A percentile compares a stretch with the other conserved stretches of the same genome.
Evolutionary conservation across 1,140 invertebrate genomes (phyloP).

Genomic region (Manduca sexta): DNA sequence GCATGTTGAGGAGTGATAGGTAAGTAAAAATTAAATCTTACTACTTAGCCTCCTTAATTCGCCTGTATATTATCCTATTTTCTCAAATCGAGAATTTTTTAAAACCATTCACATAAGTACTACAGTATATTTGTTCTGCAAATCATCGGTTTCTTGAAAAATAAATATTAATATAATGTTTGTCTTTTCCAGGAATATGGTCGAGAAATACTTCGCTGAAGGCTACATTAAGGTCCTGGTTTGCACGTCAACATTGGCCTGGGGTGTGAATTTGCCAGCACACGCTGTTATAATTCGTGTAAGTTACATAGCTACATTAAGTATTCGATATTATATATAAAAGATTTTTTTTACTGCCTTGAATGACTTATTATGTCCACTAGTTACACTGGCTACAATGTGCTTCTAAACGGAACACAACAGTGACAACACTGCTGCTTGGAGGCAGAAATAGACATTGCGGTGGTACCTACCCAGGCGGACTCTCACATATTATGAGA

Average conservation of each 20-base stretch:
- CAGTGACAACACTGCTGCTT: too few relatives aligned
- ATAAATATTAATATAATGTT: background rate
- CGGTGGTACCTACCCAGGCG: too few relatives aligned
- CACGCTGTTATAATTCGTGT: constrained; percentile 97
- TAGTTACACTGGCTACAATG: too few relatives aligned
- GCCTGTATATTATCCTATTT: background rate
- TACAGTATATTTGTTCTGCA: too few relatives aligned
- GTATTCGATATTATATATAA: background rate
- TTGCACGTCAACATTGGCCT: constrained; percentile 98
- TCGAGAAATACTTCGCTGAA: constrained; percentile 92
- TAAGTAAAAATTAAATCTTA: too few relatives aligned
- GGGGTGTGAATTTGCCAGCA: constrained; percentile 99
- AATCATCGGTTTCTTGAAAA: background rate
- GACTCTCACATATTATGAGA: too few relatives aligned
- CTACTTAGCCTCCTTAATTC: too few relatives aligned
- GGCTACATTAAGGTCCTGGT: constrained; percentile 95
- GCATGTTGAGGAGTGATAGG: constrained; percentile 90
- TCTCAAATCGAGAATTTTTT: background rate
- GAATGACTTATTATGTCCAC: too few relatives aligned
- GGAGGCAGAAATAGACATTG: too few relatives aligned
- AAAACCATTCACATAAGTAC: background rate
- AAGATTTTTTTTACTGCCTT: too few relatives aligned
- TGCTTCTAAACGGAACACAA: too few relatives aligned
- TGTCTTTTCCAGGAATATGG: constrained; percentile 77
- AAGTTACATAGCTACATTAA: constrained; percentile 18